phyloP scores from a whole-genome alignment of 1,140 invertebrate species.

The Sycobia sp. region DNA sequence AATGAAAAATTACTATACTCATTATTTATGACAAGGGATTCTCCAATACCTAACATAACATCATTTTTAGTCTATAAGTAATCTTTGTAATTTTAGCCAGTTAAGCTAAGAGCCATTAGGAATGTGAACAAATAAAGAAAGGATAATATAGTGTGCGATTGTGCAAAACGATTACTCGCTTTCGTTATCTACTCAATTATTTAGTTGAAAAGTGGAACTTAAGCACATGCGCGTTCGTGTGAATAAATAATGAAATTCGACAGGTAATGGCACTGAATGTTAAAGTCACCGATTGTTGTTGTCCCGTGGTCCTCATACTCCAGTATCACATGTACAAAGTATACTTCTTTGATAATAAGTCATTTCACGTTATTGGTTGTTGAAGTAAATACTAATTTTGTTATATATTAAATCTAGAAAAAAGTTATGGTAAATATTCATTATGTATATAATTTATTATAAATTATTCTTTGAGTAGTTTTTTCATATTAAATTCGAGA shows the following conservation, averaged over 20 bases:
- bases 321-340: constrained; percentile 50
- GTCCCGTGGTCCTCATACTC: constrained; percentile 46
- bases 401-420: not conserved
- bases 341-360: constrained; percentile 39
- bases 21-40: constrained; percentile 57
- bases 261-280: constrained; percentile 48
- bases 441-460: no score
- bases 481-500: no score
- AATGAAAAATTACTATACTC: constrained; percentile 45
- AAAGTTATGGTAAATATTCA: no score
- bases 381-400: no score
- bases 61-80: constrained; percentile 57
- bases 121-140: constrained; percentile 43
- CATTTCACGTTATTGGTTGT: constrained; percentile 15
- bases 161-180: constrained; percentile 23
- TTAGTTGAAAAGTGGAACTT: constrained; percentile 30
- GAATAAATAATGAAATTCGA: constrained; percentile 32
- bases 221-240: constrained; percentile 9
- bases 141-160: constrained; percentile 38
- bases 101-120: constrained; percentile 48
- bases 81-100: constrained; percentile 52
- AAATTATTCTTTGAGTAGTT: no score
- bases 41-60: constrained; percentile 53
- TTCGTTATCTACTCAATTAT: constrained; percentile 19
- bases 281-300: constrained; percentile 50